These are phyloP conservation scores for Melieria crassipennis DNA, from an alignment of 2,888 invertebrate species.

Conservation along the genomic window DNA sequence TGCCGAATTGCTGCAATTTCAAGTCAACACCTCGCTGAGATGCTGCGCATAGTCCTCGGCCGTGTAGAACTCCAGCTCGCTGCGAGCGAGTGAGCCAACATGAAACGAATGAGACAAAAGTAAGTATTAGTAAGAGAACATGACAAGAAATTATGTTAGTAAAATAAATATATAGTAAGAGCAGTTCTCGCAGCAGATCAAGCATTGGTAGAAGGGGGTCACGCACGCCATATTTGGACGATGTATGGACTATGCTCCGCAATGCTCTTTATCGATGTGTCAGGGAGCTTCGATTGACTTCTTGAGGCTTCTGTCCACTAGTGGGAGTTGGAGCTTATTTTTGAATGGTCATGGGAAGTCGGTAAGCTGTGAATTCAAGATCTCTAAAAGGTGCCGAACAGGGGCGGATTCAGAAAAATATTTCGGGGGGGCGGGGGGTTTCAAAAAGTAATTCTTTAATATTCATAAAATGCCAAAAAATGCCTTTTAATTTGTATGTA, in stretches of 20 bases:
- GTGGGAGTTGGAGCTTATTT: not conserved
- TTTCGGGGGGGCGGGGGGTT: no score
- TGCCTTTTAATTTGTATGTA: no score
- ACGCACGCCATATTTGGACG: not conserved
- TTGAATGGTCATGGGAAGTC: not conserved
- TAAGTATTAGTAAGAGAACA: no score
- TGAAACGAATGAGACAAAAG: no score
- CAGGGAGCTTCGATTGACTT: not conserved
- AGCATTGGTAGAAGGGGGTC: not conserved
- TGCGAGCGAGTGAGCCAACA: slow-evolving; percentile 18
- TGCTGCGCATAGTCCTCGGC: slow-evolving; percentile 61
- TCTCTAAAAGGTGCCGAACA: not conserved
- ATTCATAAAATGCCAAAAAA: no score
- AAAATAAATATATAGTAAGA: not conserved
- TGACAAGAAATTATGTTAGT: no score
- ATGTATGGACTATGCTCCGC: not conserved
- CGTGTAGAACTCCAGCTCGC: slow-evolving; percentile 55
- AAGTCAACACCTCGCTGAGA: slow-evolving; percentile 56
- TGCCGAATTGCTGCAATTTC: slow-evolving; percentile 33
- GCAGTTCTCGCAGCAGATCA: not conserved
- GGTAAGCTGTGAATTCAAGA: not conserved
- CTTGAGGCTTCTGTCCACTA: not conserved
- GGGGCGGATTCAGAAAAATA: no score
- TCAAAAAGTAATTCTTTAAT: no score
- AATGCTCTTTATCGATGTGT: not conserved